Conservation (phyloP, 1,140 invertebrate species). For the Arctopsyche grandis region DNA sequence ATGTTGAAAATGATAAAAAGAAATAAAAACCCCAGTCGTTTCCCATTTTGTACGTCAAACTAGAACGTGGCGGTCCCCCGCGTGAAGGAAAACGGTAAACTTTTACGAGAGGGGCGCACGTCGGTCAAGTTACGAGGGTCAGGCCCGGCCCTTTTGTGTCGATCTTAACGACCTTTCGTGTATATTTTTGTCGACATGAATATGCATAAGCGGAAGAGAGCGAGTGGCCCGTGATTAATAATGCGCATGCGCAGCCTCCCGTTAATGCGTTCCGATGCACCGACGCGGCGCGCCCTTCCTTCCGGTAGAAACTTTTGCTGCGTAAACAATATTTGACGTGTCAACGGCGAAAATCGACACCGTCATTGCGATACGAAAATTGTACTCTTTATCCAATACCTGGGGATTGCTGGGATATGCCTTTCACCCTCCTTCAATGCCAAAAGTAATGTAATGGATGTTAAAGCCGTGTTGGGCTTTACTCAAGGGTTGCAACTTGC, state of each 20-base stretch:
- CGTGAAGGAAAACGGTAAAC: constrained; percentile 5
- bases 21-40: not conserved
- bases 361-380: constrained; percentile 2
- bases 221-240: not conserved
- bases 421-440: not conserved
- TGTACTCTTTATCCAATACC: constrained; percentile 19
- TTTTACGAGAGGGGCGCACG: constrained; percentile 4
- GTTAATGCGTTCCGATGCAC: too few species aligned
- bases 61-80: not conserved
- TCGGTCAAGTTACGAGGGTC: constrained; percentile 23
- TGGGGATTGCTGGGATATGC: not conserved
- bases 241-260: not conserved
- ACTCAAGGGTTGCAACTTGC: not conserved
- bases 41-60: not conserved
- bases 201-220: constrained; percentile 7
- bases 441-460: constrained; percentile 11
- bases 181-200: constrained; percentile 20
- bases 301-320: not conserved
- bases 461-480: constrained; percentile 2
- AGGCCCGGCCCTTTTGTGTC: constrained; percentile 1
- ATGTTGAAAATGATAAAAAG: not conserved
- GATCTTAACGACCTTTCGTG: not conserved
- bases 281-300: not conserved
- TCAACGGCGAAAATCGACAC: constrained; percentile 6
- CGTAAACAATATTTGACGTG: constrained; percentile 8